These are phyloP conservation scores for Steromphala cineraria DNA, from an alignment of 2,888 invertebrate species.

Conservation along the genomic window DNA sequence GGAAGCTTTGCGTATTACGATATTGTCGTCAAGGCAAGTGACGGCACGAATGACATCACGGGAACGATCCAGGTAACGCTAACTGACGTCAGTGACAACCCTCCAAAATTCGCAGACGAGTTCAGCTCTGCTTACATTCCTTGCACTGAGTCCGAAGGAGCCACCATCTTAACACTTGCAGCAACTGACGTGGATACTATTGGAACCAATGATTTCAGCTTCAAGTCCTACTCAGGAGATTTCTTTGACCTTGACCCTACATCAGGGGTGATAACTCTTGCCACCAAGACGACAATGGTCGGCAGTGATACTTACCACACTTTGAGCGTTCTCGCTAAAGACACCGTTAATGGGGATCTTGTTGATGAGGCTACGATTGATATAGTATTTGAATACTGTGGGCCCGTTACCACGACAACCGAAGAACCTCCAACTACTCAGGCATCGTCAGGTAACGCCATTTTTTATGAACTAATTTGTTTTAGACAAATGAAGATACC, in stretches of 20 bases:
- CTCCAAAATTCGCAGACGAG: neutral
- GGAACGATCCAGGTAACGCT: neutral
- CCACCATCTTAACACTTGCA: neutral
- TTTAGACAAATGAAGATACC: too few relatives aligned
- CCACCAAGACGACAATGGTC: neutral
- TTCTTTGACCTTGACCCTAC: conserved; percentile 17
- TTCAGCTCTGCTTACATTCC: neutral
- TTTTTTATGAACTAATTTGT: too few relatives aligned
- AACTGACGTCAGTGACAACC: neutral
- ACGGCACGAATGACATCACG: neutral
- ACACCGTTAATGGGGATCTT: neutral
- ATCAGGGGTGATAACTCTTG: neutral
- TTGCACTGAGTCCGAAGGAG: neutral
- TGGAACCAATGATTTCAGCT: conserved; percentile 6
- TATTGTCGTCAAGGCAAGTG: conserved; percentile 16
- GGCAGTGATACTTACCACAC: neutral
- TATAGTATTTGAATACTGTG: conserved; percentile 14
- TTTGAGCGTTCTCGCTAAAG: conserved; percentile 4
- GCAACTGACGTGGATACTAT: neutral
- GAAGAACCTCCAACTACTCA: neutral
- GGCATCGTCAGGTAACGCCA: neutral
- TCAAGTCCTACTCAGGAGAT: neutral
- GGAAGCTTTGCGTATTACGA: conserved; percentile 21
- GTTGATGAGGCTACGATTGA: conserved; percentile 4
- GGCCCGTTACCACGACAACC: neutral